phyloP scores from a whole-genome alignment of 2,797 vertebrate genomes.

The Pelochelys cantorii region DNA sequence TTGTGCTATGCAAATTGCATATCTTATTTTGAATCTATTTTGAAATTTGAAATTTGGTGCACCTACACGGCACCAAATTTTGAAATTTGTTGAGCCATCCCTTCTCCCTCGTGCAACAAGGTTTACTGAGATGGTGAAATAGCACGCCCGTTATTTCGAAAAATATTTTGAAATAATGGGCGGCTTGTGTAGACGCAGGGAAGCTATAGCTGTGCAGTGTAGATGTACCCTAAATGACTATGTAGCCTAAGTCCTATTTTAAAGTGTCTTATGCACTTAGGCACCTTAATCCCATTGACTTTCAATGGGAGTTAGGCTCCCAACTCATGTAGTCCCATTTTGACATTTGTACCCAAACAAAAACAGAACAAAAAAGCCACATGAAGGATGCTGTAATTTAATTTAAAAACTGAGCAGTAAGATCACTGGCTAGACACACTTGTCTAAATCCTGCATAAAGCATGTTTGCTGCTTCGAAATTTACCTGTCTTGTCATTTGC shows the following conservation, averaged over 20 bases:
- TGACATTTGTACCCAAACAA: not conserved
- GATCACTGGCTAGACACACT: not conserved
- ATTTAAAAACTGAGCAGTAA: not conserved
- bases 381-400: not conserved
- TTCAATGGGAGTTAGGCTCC: not conserved
- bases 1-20: too few species aligned
- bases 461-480: accelerated
- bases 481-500: slow-evolving; percentile 98
- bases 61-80: too few species aligned
- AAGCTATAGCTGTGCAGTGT: too few species aligned
- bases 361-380: not conserved
- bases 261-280: not conserved
- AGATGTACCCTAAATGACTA: accelerated
- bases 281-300: not conserved
- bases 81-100: too few species aligned
- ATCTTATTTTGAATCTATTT: too few species aligned
- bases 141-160: too few species aligned
- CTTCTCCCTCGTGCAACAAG: too few species aligned
- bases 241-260: not conserved
- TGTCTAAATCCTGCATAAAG: accelerated
- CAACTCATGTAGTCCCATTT: not conserved
- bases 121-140: too few species aligned
- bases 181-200: too few species aligned
- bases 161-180: too few species aligned
- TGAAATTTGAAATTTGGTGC: too few species aligned